Evolutionary conservation across 2,113 vertebrate genomes (phyloP), one percentile per base, ranked within the genome.

Genomic region (Ariopsis seemanni): DNA sequence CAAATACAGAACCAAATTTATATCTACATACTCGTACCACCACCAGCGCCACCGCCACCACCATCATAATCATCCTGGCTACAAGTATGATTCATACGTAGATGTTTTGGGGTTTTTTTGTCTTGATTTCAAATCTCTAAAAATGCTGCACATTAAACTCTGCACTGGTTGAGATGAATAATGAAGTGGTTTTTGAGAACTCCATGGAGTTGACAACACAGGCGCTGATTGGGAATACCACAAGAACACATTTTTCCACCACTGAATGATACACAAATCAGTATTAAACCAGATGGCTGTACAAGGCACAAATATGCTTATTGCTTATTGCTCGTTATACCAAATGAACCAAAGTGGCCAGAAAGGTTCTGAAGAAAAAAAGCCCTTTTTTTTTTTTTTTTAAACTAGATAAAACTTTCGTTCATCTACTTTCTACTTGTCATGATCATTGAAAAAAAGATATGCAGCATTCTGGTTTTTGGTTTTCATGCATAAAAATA

Each of bases 281-380:
- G 12, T 75, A 27, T n/a, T n/a, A 78, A 75, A 78, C 42, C 85
- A 87, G 77, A 87, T 87, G 88, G 87, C 75, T 82, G 25, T 84
- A 62, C 67, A 87, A 89, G 72, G 50, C 60, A 86, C 60, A 55
- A 86, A 86, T 4, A 58, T 71, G 25, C 78, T 67, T 62, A 11
- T 67, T 71, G 25, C 78, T 67, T 62, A 11, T 67, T 62, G 20
- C 67, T 53, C 2, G 62, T 52, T 18, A 60, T 89, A 27, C 7
- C 25, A 6, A 74, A 57, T 48, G 27, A 58, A n/a, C 12, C 55
- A 85, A 60, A n/a, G 14, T n/a, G 17, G 30, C 53, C 30, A 75
- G 25, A 60, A 30, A 17, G 12, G 25, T 25, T 25, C 11, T 48
- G 30, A 85, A 85, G 30, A 58, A 42, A 58, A 50, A 34, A 71